Percentiles rank a stretch among this genome's conserved stretches.
Evolutionary conservation across 2,888 invertebrate genomes (phyloP).

Genomic region (Lamellibrachia columna): DNA sequence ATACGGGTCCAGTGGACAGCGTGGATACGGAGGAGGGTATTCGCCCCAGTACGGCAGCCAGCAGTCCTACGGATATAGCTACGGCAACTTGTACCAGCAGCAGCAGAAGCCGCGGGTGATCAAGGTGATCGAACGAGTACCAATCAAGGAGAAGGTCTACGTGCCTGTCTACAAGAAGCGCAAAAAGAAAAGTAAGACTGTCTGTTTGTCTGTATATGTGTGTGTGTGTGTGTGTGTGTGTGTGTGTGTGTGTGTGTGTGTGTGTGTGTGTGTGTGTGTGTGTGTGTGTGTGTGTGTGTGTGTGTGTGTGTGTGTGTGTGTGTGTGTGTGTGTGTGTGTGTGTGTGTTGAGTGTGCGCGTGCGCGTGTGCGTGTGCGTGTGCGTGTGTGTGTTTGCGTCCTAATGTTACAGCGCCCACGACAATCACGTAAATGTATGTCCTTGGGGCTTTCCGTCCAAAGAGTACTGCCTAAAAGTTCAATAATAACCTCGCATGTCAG

Average conservation of each 20-base stretch:
- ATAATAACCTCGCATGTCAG: too few species aligned
- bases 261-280: background rate
- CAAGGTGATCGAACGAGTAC: slow-evolving; percentile 5
- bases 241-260: background rate
- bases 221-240: background rate
- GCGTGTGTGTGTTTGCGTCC: background rate
- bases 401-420: background rate
- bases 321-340: background rate
- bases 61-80: background rate
- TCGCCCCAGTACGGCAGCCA: background rate
- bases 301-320: background rate
- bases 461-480: too few species aligned
- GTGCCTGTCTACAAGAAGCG: slow-evolving; percentile 24
- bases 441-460: too few species aligned
- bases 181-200: slow-evolving; percentile 20
- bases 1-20: background rate
- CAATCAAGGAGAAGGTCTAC: slow-evolving; percentile 21
- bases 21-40: background rate
- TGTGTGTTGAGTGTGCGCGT: background rate
- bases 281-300: background rate
- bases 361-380: background rate
- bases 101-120: background rate
- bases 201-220: background rate
- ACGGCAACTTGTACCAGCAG: background rate
- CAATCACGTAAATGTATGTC: too few species aligned